These are phyloP conservation scores for Chaetogeoica ovagalla DNA, from an alignment of 2,888 invertebrate species.

Conservation along the genomic window DNA sequence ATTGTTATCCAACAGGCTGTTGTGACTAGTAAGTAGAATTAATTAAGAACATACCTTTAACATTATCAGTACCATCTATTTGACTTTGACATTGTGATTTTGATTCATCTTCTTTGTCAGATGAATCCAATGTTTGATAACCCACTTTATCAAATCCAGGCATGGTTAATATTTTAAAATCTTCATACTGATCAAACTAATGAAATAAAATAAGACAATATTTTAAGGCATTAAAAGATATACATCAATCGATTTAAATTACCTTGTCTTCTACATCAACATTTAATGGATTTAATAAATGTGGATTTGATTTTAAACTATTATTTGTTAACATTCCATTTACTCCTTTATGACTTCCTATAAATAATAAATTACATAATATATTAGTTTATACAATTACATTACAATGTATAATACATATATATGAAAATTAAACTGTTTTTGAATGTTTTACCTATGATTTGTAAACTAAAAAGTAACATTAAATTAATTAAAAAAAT, in stretches of 20 bases:
- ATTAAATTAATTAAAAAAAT: too few species aligned
- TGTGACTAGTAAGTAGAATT: not conserved
- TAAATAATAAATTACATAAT: conserved; percentile 2
- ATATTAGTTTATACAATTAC: not conserved
- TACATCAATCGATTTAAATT: not conserved
- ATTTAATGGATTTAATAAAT: conserved; percentile 46
- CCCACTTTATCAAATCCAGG: conserved; percentile 49
- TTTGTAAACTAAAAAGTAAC: too few species aligned
- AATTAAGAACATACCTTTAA: conserved; percentile 17
- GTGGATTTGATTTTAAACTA: conserved; percentile 42
- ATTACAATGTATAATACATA: not conserved
- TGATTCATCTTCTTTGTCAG: conserved; percentile 27
- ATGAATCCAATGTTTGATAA: conserved; percentile 33
- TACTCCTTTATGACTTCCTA: conserved; percentile 46
- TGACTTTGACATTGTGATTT: conserved; percentile 12
- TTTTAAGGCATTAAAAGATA: not conserved
- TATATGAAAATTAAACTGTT: not conserved
- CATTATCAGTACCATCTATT: conserved; percentile 12
- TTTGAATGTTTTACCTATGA: too few species aligned
- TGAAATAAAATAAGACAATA: not conserved
- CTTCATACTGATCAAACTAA: conserved; percentile 38
- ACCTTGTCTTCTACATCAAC: conserved; percentile 43
- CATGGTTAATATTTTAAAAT: conserved; percentile 49
- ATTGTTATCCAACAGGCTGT: not conserved
- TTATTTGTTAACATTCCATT: conserved; percentile 48